A percentile compares a stretch with the other conserved stretches of the same genome.
phyloP scores from a whole-genome alignment of 2,113 vertebrate species.

The Pristiophorus japonicus region DNA sequence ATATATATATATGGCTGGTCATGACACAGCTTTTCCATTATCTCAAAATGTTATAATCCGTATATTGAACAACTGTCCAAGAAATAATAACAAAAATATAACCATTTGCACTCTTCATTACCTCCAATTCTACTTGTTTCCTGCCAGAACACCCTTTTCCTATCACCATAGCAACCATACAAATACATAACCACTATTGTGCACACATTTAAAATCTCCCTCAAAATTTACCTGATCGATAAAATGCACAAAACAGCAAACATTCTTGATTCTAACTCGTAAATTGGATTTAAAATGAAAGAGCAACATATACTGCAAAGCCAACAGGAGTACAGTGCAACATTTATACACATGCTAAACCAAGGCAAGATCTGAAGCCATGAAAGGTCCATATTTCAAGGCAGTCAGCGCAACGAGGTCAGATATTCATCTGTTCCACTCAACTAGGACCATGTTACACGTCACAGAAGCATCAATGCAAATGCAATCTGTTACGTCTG shows the following conservation, averaged over 20 bases:
- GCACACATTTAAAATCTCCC: neutral
- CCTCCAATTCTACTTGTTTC: neutral
- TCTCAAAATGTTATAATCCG: neutral
- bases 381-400: neutral
- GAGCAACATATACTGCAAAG: neutral
- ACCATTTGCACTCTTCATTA: no score
- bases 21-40: neutral
- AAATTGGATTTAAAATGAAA: neutral
- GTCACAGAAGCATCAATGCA: neutral
- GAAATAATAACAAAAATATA: neutral
- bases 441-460: neutral
- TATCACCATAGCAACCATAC: neutral
- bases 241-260: neutral
- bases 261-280: neutral
- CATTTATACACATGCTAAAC: neutral
- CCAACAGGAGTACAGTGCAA: neutral
- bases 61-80: neutral
- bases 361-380: neutral
- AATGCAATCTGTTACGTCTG: neutral
- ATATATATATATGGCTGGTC: neutral
- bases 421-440: neutral
- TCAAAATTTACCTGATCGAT: neutral
- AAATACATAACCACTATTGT: neutral
- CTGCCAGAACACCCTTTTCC: neutral
- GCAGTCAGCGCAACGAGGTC: neutral